Evolutionary conservation across 2,797 vertebrate species (phyloP).

Genomic region (Phalloptychus januarius): DNA sequence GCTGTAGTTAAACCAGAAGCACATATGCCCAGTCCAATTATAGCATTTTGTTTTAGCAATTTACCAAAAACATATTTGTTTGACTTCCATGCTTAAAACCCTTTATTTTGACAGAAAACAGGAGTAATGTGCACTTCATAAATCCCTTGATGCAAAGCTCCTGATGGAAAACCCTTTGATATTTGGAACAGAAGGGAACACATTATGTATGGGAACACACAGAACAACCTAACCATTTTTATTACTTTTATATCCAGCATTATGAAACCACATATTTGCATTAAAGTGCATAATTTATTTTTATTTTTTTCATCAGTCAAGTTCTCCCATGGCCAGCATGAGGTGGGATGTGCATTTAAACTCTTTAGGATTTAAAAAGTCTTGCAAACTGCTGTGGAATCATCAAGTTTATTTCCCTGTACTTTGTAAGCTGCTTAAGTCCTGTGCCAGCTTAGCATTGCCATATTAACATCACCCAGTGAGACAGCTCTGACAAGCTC

Average conservation of each 20-base stretch:
- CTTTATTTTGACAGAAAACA: neutral
- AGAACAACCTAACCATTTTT: constrained; percentile 15
- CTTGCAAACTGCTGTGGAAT: constrained; percentile 81
- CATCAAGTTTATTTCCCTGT: constrained; percentile 85
- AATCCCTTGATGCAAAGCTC: neutral
- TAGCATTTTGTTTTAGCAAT: neutral
- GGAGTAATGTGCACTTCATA: neutral
- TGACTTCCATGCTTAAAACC: neutral
- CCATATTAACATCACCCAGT: constrained; percentile 84
- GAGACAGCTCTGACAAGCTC: constrained; percentile 83
- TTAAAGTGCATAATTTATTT: constrained; percentile 18
- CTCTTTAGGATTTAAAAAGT: constrained; percentile 81
- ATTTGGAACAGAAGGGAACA: constrained; percentile 17
- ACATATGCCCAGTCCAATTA: neutral
- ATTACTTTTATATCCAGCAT: constrained; percentile 11
- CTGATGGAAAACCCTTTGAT: neutral
- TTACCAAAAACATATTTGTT: neutral
- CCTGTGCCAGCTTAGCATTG: constrained; percentile 84
- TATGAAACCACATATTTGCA: constrained; percentile 32
- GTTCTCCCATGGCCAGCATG: constrained; percentile 70
- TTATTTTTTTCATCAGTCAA: constrained; percentile 37
- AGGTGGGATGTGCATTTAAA: constrained; percentile 79
- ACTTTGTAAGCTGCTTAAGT: constrained; percentile 87
- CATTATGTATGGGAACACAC: neutral
- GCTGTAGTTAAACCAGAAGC: neutral